Evolutionary conservation across 2,113 vertebrate genomes (phyloP), one percentile per base, ranked within the genome.

Genomic region (Proteles cristata): DNA sequence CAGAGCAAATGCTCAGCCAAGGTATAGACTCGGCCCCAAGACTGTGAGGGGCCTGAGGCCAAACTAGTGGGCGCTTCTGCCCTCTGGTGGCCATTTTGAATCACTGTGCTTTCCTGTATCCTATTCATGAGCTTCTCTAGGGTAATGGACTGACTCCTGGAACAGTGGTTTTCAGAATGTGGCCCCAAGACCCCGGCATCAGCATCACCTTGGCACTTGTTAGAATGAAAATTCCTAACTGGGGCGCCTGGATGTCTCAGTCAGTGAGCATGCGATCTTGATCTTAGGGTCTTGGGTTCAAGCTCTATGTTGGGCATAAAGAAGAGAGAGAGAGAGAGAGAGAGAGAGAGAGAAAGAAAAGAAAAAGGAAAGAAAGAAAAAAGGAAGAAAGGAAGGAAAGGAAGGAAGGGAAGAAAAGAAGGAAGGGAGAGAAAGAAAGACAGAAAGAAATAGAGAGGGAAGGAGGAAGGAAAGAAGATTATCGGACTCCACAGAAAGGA

Each of bases 61-160:
- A 28, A 65, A 63, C 7, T 33, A 14, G 8, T 80, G 95, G 19
- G n/a, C 12, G 2, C 50, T 31, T 94, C 95, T 96, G 65, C 88
- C 88, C 92, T 97, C 98, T 98, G 65, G 90, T 93, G 98, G 71
- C 25, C 45, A 45, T n/a, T 63, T 81, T 53, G 28, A 4, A n/a
- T 94, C 90, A 95, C n/a, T 81, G 86, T 7, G 14, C 17, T 11
- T 88, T 63, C 35, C 43, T 12, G 28, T 39, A 4, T n/a, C 25
- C 21, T 48, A 8, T 11, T 85, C 5, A 5, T 4, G 26, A 17
- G 5, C 58, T 84, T 86, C 88, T 0, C 26, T 7, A 4, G 19
- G 31, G 16, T 33, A 45, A 90, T 0, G 39, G 43, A 48, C 76
- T 53, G 74, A 15, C 5, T 16, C 5, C 11, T 28, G 19, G 1